Percentiles rank a stretch among this genome's conserved stretches.
Conservation (phyloP, 1,140 invertebrate species). For the Glomeris maerens region DNA sequence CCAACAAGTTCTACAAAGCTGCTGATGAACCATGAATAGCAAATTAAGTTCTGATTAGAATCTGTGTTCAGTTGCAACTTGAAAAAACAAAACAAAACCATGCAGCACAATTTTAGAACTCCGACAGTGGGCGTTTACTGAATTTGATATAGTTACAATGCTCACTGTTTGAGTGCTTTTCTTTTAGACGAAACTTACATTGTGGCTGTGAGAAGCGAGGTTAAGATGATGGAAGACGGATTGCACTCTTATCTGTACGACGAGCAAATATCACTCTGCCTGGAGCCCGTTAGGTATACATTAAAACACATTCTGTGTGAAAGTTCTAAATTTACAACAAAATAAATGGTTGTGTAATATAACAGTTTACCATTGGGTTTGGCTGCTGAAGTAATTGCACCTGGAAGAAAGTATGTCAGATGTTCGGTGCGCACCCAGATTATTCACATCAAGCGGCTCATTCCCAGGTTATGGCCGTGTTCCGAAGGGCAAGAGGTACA, state of each 20-base stretch:
- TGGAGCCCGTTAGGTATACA: constrained; percentile 20
- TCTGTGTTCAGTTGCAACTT: no score
- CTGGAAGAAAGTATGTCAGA: constrained; percentile 24
- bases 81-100: no score
- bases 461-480: constrained; percentile 9
- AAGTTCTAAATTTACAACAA: neutral
- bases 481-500: constrained; percentile 6
- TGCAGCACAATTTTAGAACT: neutral
- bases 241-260: constrained; percentile 27
- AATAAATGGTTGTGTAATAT: neutral
- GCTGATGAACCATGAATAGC: no score
- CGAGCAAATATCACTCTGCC: constrained; percentile 27
- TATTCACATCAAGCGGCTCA: constrained; percentile 23
- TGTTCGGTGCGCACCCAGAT: constrained; percentile 26
- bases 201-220: no score
- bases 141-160: neutral
- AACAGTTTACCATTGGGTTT: neutral
- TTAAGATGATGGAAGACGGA: no score
- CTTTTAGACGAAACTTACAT: neutral
- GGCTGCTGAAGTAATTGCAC: neutral
- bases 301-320: neutral
- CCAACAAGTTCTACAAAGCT: no score
- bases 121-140: neutral
- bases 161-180: neutral
- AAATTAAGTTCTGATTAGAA: no score